These are phyloP conservation scores for Drosophila equinoxialis DNA, from an alignment of 1,140 invertebrate species.

Conservation along the genomic window DNA sequence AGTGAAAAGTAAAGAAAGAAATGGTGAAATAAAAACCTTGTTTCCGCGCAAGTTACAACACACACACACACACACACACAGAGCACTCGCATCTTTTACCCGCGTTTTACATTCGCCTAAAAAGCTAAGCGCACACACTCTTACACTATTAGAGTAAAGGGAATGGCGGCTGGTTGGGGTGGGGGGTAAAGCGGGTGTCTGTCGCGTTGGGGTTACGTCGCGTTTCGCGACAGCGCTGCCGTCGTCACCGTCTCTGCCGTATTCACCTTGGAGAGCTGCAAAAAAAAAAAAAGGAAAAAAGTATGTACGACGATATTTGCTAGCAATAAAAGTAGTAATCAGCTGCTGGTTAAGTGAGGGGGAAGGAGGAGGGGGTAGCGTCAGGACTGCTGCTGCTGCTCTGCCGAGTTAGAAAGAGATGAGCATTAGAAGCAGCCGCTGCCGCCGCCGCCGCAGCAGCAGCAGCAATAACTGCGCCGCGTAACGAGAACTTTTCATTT, in stretches of 20 bases:
- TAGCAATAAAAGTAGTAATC: slow-evolving; percentile 83
- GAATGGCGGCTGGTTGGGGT: not conserved
- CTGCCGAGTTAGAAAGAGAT: slow-evolving; percentile 82
- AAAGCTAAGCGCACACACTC: slow-evolving; percentile 70
- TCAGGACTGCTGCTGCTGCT: slow-evolving; percentile 16
- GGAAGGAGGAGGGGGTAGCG: not conserved
- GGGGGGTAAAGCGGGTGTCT: not conserved
- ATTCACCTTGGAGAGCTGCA: slow-evolving; percentile 62
- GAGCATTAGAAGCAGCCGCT: slow-evolving; percentile 73
- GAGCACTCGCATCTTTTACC: slow-evolving; percentile 20
- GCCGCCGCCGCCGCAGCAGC: slow-evolving; percentile 33
- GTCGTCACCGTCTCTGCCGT: slow-evolving; percentile 16
- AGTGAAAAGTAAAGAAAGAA: slow-evolving; percentile 77
- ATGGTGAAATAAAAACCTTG: slow-evolving; percentile 82
- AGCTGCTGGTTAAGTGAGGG: slow-evolving; percentile 47
- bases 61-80: not conserved
- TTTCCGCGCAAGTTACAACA: slow-evolving; percentile 79
- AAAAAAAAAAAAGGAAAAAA: slow-evolving; percentile 24
- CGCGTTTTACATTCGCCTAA: slow-evolving; percentile 61
- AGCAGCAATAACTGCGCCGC: slow-evolving; percentile 73
- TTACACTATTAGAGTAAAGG: slow-evolving; percentile 8
- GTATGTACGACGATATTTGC: slow-evolving; percentile 75
- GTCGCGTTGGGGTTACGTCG: slow-evolving; percentile 23
- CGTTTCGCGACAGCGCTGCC: slow-evolving; percentile 1
- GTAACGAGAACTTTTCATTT: slow-evolving; percentile 82